These are phyloP conservation scores for Dendronephthya gigantea DNA, from an alignment of 64 coral and sea anemone species.

Conservation along the genomic window DNA sequence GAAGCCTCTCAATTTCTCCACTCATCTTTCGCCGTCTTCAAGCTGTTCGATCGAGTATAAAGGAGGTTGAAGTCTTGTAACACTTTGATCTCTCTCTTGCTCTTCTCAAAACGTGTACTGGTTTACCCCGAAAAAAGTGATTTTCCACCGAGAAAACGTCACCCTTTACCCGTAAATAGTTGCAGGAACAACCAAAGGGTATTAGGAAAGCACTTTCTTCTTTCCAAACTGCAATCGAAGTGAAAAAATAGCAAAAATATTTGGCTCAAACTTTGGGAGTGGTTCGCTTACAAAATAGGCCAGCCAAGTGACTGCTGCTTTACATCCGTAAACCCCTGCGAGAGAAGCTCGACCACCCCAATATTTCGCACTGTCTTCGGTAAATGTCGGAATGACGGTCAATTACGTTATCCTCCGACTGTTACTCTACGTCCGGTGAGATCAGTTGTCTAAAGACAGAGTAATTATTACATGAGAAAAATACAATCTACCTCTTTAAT, in stretches of 20 bases:
- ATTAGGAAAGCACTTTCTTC: background rate
- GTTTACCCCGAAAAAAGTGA: background rate
- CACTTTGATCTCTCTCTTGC: conserved; percentile 4
- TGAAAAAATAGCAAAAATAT: background rate
- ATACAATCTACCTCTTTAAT: too few relatives aligned
- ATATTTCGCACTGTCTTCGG: background rate
- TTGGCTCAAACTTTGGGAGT: background rate
- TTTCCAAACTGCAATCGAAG: background rate
- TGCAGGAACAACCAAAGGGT: background rate
- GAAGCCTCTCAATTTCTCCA: background rate
- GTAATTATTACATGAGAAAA: too few relatives aligned
- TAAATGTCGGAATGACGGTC: background rate
- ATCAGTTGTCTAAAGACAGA: too few relatives aligned
- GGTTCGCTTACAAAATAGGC: background rate
- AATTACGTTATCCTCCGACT: background rate
- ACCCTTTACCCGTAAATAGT: background rate
- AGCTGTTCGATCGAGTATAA: background rate
- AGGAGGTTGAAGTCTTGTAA: background rate
- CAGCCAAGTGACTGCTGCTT: background rate
- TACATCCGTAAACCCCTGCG: background rate
- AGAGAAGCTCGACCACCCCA: background rate
- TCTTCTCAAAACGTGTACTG: background rate
- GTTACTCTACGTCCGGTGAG: too few relatives aligned
- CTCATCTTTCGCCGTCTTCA: background rate
- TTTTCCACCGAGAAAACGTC: background rate